Evolutionary conservation across 2,113 vertebrate genomes (phyloP).

Genomic region (Lathamus discolor): DNA sequence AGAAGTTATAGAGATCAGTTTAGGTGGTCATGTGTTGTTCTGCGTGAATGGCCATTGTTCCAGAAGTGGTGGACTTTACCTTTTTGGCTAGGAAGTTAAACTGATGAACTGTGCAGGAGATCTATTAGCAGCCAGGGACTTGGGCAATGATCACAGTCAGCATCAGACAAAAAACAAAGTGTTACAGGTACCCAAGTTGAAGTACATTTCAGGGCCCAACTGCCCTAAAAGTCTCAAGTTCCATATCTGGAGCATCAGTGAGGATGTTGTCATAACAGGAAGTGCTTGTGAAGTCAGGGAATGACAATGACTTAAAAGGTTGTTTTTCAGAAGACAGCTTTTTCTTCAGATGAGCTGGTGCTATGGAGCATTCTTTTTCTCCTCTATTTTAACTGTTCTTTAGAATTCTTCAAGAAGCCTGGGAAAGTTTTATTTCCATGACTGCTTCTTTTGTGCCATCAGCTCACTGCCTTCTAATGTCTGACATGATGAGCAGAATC

Average conservation of each 20-base stretch:
- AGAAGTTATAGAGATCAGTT: not conserved
- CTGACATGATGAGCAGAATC: not conserved
- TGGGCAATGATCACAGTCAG: not conserved
- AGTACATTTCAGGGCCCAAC: not conserved
- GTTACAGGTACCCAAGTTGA: not conserved
- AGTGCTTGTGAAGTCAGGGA: not conserved
- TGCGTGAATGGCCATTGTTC: not conserved
- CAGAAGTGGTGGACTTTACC: conserved; percentile 6
- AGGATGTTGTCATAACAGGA: not conserved
- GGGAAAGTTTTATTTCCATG: not conserved
- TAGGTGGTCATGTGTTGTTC: not conserved
- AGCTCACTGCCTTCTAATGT: not conserved
- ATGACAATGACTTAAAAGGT: not conserved
- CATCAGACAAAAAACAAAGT: not conserved
- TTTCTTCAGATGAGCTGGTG: not conserved
- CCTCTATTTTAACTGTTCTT: not conserved
- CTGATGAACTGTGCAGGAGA: not conserved
- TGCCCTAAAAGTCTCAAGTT: not conserved
- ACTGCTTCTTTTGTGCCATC: not conserved
- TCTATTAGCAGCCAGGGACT: not conserved
- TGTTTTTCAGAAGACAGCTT: not conserved
- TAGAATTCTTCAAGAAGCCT: not conserved
- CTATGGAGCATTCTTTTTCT: not conserved
- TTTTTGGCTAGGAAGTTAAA: not conserved
- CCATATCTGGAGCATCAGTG: fast-evolving